phyloP scores from a whole-genome alignment of 2,797 vertebrate species.

The Enteromius thamalakanensis region DNA sequence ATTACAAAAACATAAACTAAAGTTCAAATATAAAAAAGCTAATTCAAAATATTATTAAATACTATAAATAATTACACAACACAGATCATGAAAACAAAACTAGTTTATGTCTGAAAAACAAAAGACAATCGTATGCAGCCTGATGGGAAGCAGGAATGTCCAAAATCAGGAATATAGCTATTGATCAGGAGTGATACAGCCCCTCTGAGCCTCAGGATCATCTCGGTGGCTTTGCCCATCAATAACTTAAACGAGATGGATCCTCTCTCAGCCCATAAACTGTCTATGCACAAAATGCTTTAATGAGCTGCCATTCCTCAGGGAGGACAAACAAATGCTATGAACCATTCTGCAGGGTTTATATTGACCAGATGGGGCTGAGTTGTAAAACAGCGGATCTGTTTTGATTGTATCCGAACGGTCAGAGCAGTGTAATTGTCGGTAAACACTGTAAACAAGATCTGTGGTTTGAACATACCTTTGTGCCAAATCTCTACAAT shows the following conservation, averaged over 20 bases:
- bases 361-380: neutral
- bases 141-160: constrained; percentile 29
- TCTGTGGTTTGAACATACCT: constrained; percentile 69
- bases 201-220: constrained; percentile 36
- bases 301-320: constrained; percentile 27
- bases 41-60: neutral
- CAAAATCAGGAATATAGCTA: constrained; percentile 41
- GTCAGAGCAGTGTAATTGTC: neutral
- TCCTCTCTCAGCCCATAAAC: constrained; percentile 18
- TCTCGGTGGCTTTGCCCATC: constrained; percentile 50
- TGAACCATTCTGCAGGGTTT: neutral
- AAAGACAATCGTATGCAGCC: neutral
- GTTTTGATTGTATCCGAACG: neutral
- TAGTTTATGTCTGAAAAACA: no score
- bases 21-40: neutral
- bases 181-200: constrained; percentile 53
- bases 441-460: neutral
- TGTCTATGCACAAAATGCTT: neutral
- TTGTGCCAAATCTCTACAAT: constrained; percentile 71
- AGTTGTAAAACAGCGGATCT: neutral
- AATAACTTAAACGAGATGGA: constrained; percentile 48
- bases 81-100: no score
- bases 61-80: no score
- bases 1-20: neutral
- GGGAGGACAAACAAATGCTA: constrained; percentile 27